A percentile compares a stretch with the other conserved stretches of the same genome.
These are phyloP conservation scores for Leuciscus idus DNA, from an alignment of 2,113 vertebrate species.

Conservation along the genomic window DNA sequence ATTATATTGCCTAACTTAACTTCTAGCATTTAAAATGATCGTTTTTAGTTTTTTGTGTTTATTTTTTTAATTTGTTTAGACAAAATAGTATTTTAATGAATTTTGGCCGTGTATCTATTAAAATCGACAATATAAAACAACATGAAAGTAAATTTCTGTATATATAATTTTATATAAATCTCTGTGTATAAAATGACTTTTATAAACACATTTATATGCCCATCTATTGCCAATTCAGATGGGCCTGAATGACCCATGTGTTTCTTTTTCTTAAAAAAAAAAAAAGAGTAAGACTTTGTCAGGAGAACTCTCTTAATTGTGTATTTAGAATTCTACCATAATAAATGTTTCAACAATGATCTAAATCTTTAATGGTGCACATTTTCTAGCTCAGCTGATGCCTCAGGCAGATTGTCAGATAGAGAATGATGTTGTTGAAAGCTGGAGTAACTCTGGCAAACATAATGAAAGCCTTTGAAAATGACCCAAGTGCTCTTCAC, in stretches of 20 bases:
- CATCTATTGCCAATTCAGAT: too few relatives aligned
- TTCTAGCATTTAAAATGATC: too few relatives aligned
- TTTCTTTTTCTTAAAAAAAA: too few relatives aligned
- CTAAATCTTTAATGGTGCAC: slow-evolving; percentile 48
- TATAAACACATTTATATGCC: background rate
- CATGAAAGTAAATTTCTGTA: background rate
- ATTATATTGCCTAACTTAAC: too few relatives aligned
- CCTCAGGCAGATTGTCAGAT: slow-evolving; percentile 39
- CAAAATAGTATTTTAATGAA: background rate
- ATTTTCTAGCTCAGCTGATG: slow-evolving; percentile 28
- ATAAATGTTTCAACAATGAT: slow-evolving; percentile 45
- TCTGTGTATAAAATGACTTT: background rate
- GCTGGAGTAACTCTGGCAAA: slow-evolving; percentile 38
- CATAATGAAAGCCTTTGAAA: slow-evolving; percentile 51
- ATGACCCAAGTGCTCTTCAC: slow-evolving; percentile 38
- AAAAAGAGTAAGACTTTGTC: background rate
- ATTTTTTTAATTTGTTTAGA: background rate
- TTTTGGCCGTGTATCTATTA: background rate
- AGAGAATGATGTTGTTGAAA: slow-evolving; percentile 51
- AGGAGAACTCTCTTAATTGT: slow-evolving; percentile 26
- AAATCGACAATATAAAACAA: background rate
- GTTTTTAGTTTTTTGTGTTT: too few relatives aligned
- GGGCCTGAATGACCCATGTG: too few relatives aligned
- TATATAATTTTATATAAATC: too few relatives aligned
- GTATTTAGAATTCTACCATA: slow-evolving; percentile 9